Conservation (phyloP, 2,888 invertebrate species). For the Hipparchia semele region DNA sequence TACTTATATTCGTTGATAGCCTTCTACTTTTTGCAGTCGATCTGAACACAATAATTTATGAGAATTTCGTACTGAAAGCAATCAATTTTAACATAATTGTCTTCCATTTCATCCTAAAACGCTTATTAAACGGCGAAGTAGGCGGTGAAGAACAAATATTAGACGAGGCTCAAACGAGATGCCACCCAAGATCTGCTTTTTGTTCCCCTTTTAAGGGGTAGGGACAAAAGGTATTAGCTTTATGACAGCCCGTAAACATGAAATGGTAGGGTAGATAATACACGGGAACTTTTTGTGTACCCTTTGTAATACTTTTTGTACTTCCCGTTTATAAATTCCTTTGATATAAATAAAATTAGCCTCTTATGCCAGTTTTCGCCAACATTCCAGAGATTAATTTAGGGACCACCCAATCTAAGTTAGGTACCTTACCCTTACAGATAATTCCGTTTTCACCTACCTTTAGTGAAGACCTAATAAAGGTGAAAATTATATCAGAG, state of each 20-base stretch:
- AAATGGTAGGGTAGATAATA: conserved; percentile 39
- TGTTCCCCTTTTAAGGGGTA: conserved; percentile 23
- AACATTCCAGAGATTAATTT: too few relatives aligned
- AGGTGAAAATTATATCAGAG: too few relatives aligned
- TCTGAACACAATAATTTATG: not conserved
- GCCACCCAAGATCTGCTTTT: conserved; percentile 32
- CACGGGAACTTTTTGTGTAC: conserved; percentile 17
- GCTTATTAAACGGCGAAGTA: conserved; percentile 26
- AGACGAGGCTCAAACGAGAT: conserved; percentile 34
- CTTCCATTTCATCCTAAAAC: conserved; percentile 14
- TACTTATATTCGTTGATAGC: too few relatives aligned
- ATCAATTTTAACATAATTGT: conserved; percentile 14
- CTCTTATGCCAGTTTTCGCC: too few relatives aligned
- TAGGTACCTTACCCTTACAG: too few relatives aligned
- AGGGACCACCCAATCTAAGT: too few relatives aligned
- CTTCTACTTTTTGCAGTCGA: not conserved
- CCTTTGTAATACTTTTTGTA: conserved; percentile 17
- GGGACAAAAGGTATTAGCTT: conserved; percentile 39
- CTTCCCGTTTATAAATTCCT: conserved; percentile 6
- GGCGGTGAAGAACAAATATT: conserved; percentile 33
- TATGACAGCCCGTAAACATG: conserved; percentile 42
- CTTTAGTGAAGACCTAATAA: too few relatives aligned
- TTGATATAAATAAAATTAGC: not conserved
- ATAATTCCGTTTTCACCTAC: too few relatives aligned
- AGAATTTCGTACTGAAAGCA: conserved; percentile 3